A percentile compares a stretch with the other conserved stretches of the same genome.
Evolutionary conservation across 1,140 invertebrate genomes (phyloP).

Genomic region (Drosophila chauvacae): DNA sequence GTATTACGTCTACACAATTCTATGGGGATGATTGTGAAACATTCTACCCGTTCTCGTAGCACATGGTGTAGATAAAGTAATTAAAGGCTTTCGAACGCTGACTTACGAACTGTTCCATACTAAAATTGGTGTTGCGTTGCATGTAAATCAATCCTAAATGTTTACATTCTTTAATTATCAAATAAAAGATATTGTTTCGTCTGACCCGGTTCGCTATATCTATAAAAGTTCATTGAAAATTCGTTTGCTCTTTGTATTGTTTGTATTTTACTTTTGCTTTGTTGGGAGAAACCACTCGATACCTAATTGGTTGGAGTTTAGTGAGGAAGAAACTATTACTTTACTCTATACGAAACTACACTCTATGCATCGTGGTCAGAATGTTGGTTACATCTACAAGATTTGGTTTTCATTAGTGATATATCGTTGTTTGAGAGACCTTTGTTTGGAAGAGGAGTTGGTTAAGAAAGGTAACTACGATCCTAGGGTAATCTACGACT

Average conservation of each 20-base stretch:
- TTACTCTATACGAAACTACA: conserved; percentile 29
- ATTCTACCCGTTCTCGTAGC: conserved; percentile 40
- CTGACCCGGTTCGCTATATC: conserved; percentile 28
- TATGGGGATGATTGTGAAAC: conserved; percentile 55
- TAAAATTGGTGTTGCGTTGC: conserved; percentile 77
- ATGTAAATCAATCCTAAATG: conserved; percentile 62
- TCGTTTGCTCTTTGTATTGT: conserved; percentile 50
- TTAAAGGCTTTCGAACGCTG: conserved; percentile 64
- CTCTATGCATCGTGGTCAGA: conserved; percentile 41
- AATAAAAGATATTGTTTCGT: conserved; percentile 38
- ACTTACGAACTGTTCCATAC: conserved; percentile 36
- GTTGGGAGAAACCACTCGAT: conserved; percentile 63
- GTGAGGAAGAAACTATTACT: conserved; percentile 4
- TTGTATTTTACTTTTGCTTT: conserved; percentile 26
- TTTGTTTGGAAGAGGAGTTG: conserved; percentile 73
- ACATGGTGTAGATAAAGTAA: conserved; percentile 76
- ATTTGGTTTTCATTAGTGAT: conserved; percentile 50
- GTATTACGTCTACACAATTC: conserved; percentile 44
- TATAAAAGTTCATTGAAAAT: conserved; percentile 66
- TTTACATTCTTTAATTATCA: conserved; percentile 39
- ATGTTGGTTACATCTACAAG: conserved; percentile 40
- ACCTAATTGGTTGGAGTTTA: conserved; percentile 30
- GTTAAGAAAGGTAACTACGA: conserved; percentile 51
- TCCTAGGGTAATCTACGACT: conserved; percentile 37
- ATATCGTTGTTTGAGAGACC: conserved; percentile 79